phyloP scores from a whole-genome alignment of 2,888 invertebrate genomes.

The Lissocephala sabroskyi region DNA sequence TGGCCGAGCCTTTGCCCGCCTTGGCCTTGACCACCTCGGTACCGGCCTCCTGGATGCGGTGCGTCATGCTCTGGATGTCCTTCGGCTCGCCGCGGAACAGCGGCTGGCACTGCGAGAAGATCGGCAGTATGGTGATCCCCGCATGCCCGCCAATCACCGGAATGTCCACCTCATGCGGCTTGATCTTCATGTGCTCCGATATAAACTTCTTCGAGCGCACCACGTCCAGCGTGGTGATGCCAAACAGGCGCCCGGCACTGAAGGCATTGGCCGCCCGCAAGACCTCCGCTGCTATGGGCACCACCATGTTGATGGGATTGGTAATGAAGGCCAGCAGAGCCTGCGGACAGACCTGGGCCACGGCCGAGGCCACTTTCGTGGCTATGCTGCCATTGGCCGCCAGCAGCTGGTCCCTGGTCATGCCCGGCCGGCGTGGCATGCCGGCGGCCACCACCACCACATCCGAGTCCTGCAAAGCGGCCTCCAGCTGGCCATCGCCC shows the following conservation, averaged over 20 bases:
- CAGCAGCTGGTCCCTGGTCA: constrained; percentile 96
- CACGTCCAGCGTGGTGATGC: constrained; percentile 96
- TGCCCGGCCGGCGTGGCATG: constrained; percentile 95
- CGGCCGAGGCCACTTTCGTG: constrained; percentile 82
- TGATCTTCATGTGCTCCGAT: constrained; percentile 86
- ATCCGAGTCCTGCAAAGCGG: constrained; percentile 83
- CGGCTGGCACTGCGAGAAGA: constrained; percentile 92
- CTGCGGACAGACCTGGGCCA: constrained; percentile 86
- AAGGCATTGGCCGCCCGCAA: constrained; percentile 82
- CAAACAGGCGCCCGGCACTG: constrained; percentile 92
- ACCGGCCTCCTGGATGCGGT: constrained; percentile 96
- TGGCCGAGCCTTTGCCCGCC: constrained; percentile 96
- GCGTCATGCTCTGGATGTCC: constrained; percentile 85
- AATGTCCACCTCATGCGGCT: constrained; percentile 84
- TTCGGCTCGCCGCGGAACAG: constrained; percentile 81
- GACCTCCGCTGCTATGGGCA: constrained; percentile 95
- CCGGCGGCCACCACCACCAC: constrained; percentile 96
- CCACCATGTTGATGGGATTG: constrained; percentile 97
- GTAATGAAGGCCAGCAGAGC: constrained; percentile 95
- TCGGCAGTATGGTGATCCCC: constrained; percentile 95
- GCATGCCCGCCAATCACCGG: constrained; percentile 98
- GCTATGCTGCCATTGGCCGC: constrained; percentile 96
- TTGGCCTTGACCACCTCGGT: constrained; percentile 92
- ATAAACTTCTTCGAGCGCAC: constrained; percentile 94
- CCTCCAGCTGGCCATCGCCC: constrained; percentile 82